Evolutionary conservation across 2,888 invertebrate genomes (phyloP).

Genomic region (Malthinus seriepunctatus): DNA sequence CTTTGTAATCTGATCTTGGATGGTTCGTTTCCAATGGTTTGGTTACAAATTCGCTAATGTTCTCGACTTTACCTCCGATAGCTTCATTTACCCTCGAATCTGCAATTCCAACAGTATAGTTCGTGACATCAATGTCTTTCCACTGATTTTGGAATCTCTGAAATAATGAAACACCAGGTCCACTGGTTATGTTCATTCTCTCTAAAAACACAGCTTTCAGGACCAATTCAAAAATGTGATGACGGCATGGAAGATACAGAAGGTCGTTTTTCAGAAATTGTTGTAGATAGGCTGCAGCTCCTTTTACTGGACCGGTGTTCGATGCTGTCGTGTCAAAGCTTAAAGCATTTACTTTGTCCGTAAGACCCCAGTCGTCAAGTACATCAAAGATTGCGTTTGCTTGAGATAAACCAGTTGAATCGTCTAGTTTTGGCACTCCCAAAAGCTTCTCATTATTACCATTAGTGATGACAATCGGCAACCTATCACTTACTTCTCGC

Average conservation of each 20-base stretch:
- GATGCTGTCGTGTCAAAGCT: slow-evolving; percentile 40
- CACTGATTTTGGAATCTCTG: neutral
- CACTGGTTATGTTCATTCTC: slow-evolving; percentile 11
- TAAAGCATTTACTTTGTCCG: slow-evolving; percentile 29
- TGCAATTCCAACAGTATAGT: neutral
- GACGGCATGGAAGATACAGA: slow-evolving; percentile 36
- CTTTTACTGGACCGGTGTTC: slow-evolving; percentile 36
- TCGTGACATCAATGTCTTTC: neutral
- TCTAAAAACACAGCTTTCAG: slow-evolving; percentile 33
- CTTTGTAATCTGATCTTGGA: neutral
- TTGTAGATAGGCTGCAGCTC: slow-evolving; percentile 36
- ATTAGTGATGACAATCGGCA: slow-evolving; percentile 35
- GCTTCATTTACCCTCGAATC: neutral
- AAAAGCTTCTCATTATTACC: slow-evolving; percentile 35
- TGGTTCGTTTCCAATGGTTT: neutral
- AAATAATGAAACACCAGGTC: neutral
- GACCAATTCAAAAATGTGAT: slow-evolving; percentile 39
- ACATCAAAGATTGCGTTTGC: slow-evolving; percentile 20
- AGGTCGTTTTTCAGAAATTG: slow-evolving; percentile 32
- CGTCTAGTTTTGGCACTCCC: slow-evolving; percentile 29
- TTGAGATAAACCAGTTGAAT: slow-evolving; percentile 28
- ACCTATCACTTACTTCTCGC: slow-evolving; percentile 32
- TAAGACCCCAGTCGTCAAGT: slow-evolving; percentile 33
- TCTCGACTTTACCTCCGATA: neutral
- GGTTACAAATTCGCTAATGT: neutral